Percentiles rank a stretch among this genome's conserved stretches.
These are phyloP conservation scores for Camponotus vicinus DNA, from an alignment of 1,140 invertebrate species.

Conservation along the genomic window DNA sequence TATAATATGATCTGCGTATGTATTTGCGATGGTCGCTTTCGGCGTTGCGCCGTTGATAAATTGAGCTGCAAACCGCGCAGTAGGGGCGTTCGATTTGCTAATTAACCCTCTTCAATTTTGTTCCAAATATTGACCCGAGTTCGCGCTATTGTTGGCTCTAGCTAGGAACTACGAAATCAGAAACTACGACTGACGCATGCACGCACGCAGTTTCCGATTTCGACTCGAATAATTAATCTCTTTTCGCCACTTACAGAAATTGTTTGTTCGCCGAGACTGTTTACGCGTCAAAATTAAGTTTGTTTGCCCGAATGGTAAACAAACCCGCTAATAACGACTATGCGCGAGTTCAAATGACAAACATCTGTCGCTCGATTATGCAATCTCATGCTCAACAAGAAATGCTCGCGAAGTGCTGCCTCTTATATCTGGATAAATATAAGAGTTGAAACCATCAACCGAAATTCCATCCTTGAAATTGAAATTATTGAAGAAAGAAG, in stretches of 20 bases:
- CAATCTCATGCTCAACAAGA: constrained; percentile 3
- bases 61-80: constrained; percentile 66
- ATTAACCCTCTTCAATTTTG: constrained; percentile 76
- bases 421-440: background rate
- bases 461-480: background rate
- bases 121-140: constrained; percentile 72
- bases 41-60: constrained; percentile 48
- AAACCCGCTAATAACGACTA: constrained; percentile 7
- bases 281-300: constrained; percentile 41
- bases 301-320: constrained; percentile 19
- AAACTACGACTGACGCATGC: constrained; percentile 1
- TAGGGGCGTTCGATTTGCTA: constrained; percentile 66
- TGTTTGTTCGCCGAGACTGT: constrained; percentile 31
- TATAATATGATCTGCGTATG: constrained; percentile 62
- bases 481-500: background rate
- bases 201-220: constrained; percentile 5
- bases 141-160: constrained; percentile 51
- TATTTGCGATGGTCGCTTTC: constrained; percentile 57
- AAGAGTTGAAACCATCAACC: background rate
- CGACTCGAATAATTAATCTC: constrained; percentile 49
- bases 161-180: constrained; percentile 50
- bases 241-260: constrained; percentile 48
- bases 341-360: background rate
- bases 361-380: constrained; percentile 18
- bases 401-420: background rate